These are phyloP conservation scores for Takifugu bimaculatus DNA, from an alignment of 2,113 vertebrate genomes.

Conservation along the genomic window DNA sequence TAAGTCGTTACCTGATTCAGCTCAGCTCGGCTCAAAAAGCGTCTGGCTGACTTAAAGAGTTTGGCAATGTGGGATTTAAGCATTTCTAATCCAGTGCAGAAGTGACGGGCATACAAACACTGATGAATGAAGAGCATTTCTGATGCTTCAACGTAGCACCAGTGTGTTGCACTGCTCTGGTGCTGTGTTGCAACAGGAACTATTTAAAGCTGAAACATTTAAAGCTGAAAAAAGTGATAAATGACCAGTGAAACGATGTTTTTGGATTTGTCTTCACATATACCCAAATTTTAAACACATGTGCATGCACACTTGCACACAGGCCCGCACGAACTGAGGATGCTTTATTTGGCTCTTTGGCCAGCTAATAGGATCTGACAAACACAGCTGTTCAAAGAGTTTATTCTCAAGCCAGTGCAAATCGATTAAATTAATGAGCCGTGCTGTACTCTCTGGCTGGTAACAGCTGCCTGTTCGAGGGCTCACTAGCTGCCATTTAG, in stretches of 20 bases:
- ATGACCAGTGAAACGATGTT: slow-evolving; percentile 17
- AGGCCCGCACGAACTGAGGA: slow-evolving; percentile 33
- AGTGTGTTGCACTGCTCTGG: not conserved
- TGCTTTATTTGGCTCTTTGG: slow-evolving; percentile 55
- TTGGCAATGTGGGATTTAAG: slow-evolving; percentile 34
- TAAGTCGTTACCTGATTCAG: slow-evolving; percentile 59
- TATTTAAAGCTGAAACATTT: no score
- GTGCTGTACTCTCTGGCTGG: slow-evolving; percentile 56
- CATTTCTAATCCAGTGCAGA: slow-evolving; percentile 39
- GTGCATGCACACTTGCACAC: slow-evolving; percentile 5
- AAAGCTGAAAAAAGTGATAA: slow-evolving; percentile 12
- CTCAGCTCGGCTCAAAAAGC: slow-evolving; percentile 40
- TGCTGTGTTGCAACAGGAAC: no score
- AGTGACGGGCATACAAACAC: slow-evolving; percentile 20
- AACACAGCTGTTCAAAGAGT: slow-evolving; percentile 77
- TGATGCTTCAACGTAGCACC: slow-evolving; percentile 8
- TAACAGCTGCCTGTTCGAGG: slow-evolving; percentile 67
- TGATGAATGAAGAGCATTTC: not conserved
- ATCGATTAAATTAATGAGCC: slow-evolving; percentile 77
- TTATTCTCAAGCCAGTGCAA: slow-evolving; percentile 70
- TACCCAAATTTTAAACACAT: slow-evolving; percentile 5
- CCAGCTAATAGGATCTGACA: slow-evolving; percentile 67
- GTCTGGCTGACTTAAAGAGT: slow-evolving; percentile 48
- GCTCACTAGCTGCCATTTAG: slow-evolving; percentile 66
- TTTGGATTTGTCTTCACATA: slow-evolving; percentile 12